Conservation (phyloP, 2,888 invertebrate species). For the Calameuta idolon region DNA sequence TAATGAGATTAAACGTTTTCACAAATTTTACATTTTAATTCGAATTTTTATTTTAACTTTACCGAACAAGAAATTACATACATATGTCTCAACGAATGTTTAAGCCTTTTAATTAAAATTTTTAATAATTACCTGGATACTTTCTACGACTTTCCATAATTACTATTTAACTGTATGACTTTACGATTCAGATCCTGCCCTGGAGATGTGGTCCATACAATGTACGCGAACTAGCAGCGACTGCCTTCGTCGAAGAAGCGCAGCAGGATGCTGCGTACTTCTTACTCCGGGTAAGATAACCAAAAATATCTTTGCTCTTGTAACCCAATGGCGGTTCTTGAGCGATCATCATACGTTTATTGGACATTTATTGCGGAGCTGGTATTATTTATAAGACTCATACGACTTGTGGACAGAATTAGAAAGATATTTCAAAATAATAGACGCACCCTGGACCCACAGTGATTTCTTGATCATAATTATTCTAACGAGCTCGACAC, state of each 20-base stretch:
- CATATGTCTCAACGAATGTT: neutral
- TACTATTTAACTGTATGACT: neutral
- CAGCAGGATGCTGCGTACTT: conserved; percentile 12
- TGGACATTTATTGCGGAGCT: neutral
- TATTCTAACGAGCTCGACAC: neutral
- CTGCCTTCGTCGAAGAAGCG: conserved; percentile 3
- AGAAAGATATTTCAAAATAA: neutral
- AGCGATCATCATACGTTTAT: neutral
- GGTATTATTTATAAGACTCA: neutral
- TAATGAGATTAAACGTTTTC: too few relatives aligned
- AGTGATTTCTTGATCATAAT: neutral
- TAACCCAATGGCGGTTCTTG: conserved; percentile 12
- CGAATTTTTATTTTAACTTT: neutral
- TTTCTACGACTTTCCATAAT: neutral
- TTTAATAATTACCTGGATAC: neutral
- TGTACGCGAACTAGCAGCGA: neutral
- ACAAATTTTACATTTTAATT: neutral
- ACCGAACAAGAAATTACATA: neutral
- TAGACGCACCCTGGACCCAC: neutral
- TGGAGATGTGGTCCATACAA: neutral
- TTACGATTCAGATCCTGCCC: neutral
- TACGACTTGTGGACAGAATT: neutral
- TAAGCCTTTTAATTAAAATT: neutral
- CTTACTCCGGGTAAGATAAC: conserved; percentile 21
- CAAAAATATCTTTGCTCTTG: conserved; percentile 43